Percentiles rank a stretch among this genome's conserved stretches.
These are phyloP conservation scores for Baronia brevicornis DNA, from an alignment of 2,888 invertebrate species.

Conservation along the genomic window DNA sequence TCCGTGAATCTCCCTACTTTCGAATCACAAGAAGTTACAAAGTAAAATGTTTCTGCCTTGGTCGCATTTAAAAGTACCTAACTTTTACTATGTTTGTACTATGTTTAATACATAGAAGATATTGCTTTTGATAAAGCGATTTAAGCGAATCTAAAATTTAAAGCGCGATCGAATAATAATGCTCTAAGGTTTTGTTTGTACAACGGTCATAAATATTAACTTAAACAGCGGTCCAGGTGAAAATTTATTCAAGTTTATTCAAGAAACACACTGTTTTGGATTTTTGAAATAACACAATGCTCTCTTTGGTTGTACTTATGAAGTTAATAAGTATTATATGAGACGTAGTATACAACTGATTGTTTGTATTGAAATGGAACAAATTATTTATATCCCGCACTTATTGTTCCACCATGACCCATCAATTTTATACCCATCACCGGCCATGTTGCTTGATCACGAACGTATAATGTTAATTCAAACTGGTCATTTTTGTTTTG, in stretches of 20 bases:
- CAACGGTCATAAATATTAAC: constrained; percentile 63
- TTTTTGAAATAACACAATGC: constrained; percentile 13
- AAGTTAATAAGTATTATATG: constrained; percentile 10
- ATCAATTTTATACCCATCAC: constrained; percentile 49
- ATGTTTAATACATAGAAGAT: constrained; percentile 71
- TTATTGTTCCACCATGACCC: constrained; percentile 59
- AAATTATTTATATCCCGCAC: constrained; percentile 37
- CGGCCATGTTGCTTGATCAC: constrained; percentile 39
- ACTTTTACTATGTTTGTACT: constrained; percentile 48
- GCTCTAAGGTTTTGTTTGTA: constrained; percentile 59
- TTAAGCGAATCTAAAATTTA: constrained; percentile 71
- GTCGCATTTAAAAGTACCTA: constrained; percentile 63
- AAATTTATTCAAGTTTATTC: constrained; percentile 32
- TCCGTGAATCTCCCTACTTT: constrained; percentile 52
- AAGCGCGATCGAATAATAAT: constrained; percentile 69
- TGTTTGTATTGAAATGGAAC: constrained; percentile 35
- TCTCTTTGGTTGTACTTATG: constrained; percentile 12
- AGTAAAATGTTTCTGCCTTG: constrained; percentile 49
- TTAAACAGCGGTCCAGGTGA: constrained; percentile 42
- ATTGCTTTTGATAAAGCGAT: constrained; percentile 73
- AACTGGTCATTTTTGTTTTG: constrained; percentile 49
- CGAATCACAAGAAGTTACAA: constrained; percentile 41
- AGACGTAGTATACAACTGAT: constrained; percentile 19
- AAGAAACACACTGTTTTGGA: constrained; percentile 17
- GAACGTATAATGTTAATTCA: constrained; percentile 54